Conservation (phyloP, 2,113 vertebrate genomes). For the Butastur rufipennis region DNA sequence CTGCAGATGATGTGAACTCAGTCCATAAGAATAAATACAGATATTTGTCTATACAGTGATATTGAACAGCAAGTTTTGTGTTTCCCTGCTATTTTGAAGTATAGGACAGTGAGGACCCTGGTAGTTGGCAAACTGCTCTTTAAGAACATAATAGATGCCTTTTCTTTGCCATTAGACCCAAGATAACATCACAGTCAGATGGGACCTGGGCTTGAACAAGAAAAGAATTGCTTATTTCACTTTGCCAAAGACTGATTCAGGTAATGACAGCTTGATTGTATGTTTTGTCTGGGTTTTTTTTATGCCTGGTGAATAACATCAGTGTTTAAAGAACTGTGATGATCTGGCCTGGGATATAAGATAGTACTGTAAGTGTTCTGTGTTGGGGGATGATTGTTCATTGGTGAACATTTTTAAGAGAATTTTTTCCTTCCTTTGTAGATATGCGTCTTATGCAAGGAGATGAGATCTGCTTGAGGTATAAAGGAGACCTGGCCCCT, state of each 20-base stretch:
- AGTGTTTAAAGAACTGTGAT: not conserved
- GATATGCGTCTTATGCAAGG: constrained; percentile 99
- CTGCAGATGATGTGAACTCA: not conserved
- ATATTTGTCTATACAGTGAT: not conserved
- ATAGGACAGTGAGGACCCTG: not conserved
- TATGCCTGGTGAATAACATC: not conserved
- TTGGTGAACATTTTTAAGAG: not conserved
- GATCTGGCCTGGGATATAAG: not conserved
- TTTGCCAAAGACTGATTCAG: constrained; percentile 98
- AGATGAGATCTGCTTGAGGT: constrained; percentile 95
- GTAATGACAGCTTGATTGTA: constrained; percentile 70
- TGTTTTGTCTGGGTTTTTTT: not conserved
- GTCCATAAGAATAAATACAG: not conserved
- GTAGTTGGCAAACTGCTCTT: not conserved
- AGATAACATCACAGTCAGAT: constrained; percentile 99
- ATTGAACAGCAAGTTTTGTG: not conserved
- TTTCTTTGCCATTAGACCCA: constrained; percentile 83
- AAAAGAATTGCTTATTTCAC: constrained; percentile 99
- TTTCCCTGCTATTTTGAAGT: not conserved
- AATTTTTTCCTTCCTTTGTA: constrained; percentile 27
- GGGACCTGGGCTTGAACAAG: constrained; percentile 99
- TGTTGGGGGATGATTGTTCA: not conserved
- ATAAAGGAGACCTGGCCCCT: constrained; percentile 94
- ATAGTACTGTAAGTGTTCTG: not conserved
- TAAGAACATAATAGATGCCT: not conserved